Evolutionary conservation across 37 sponge, comb jelly and placozoan genomes (phyloP), one percentile per base, ranked within the genome.

Genomic region (Agelas oroides): DNA sequence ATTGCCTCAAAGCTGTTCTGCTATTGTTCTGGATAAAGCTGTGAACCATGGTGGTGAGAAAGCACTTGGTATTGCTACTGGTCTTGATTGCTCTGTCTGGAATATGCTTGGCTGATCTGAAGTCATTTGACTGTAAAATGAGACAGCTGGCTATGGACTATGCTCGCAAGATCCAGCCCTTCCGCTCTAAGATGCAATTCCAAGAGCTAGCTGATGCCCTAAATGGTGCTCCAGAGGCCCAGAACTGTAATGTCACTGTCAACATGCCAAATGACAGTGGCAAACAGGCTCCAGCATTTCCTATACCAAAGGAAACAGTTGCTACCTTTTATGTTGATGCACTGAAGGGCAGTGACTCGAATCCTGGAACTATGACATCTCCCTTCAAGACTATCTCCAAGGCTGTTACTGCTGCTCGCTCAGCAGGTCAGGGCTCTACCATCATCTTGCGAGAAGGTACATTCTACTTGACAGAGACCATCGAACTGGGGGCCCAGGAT

Each of bases 81-180:
- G 3, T 46, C 46, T 12, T 46, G 8, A n/a, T n/a, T n/a, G n/a
- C n/a, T n/a, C n/a, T n/a, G n/a, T n/a, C n/a, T n/a, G 46, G 46
- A 46, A 46, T 8, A 8, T 76, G 79, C 41, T 53, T 78, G 1
- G 65, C 66, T 23, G 84, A 89, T 63, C 41, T 67, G 67, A 76
- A 84, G 25, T 63, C 81, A 14, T 89, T 89, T 64, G 92, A 91
- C 73, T 91, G 92, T 46, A 81, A 76, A 21, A 59, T 91, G 71
- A 81, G 65, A 39, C 65, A 76, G 65, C 83, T 91, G 64, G 92
- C 87, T 16, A 86, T 82, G 92, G 70, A 81, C 6, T 91, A 78
- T 63, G 87, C 92, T 36, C 76, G 71, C 52, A 91, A 86, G 66
- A 58, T 91, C 14, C 87, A 77, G 39, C 92, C 92, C 11, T 67